Evolutionary conservation across 2,797 vertebrate species (phyloP).

Genomic region (Megaceryle alcyon): DNA sequence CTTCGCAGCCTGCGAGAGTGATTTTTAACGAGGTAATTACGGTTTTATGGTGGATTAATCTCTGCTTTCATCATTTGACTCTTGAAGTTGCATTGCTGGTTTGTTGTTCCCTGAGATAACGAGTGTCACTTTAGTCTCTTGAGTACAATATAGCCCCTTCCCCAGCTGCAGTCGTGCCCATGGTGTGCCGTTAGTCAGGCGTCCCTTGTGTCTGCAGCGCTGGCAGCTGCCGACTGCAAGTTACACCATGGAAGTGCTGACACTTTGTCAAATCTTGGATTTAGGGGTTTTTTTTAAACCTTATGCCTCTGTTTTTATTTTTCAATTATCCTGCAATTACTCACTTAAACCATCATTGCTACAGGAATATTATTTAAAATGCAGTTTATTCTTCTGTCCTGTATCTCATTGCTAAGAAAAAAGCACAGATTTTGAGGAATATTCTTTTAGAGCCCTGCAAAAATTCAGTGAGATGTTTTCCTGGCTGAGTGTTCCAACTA

Average conservation of each 20-base stretch:
- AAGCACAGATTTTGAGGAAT: not conserved
- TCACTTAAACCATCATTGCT: not conserved
- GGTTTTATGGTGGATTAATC: constrained; percentile 48
- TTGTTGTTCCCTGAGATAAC: not conserved
- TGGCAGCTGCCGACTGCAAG: not conserved
- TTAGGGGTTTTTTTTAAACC: not conserved
- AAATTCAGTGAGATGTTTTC: not conserved
- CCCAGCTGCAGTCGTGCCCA: not conserved
- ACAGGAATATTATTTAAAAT: not conserved
- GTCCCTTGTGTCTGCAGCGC: rapidly evolving
- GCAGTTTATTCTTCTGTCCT: not conserved
- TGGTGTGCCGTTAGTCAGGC: rapidly evolving
- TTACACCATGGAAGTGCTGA: not conserved
- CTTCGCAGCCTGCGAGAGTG: not conserved
- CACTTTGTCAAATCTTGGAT: not conserved
- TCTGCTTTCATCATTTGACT: not conserved
- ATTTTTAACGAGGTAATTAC: constrained; percentile 44
- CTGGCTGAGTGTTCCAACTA: not conserved
- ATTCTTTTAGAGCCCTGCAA: not conserved
- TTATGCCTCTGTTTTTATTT: not conserved
- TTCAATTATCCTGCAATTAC: not conserved
- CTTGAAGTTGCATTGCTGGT: not conserved
- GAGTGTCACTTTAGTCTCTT: not conserved
- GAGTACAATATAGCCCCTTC: not conserved
- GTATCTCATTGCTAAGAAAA: not conserved